Base-by-base conservation (phyloP, 2,888 invertebrate species). In the Piscicola geometra region DNA sequence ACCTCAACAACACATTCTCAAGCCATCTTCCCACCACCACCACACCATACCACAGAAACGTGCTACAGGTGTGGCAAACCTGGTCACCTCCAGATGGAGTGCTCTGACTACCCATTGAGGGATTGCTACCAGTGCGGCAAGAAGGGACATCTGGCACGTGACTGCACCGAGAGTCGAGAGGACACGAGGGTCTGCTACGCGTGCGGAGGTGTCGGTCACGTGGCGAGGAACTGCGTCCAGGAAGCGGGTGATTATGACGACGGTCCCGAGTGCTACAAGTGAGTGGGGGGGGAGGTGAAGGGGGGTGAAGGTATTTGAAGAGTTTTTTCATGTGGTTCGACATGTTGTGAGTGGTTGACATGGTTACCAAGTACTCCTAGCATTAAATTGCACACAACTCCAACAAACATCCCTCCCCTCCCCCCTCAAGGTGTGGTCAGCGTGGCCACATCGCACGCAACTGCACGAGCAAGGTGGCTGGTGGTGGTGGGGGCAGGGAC, bases 11-110 rank as follows among this genome's bases (percentile, higher is more conserved):
- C n/a, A n/a, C n/a, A n/a, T n/a, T n/a, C n/a, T 47, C 21, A 9
- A 15, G 50, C 21, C 21, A 47, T 47, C 9, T 9, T 47, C 9
- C 21, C 21, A 15, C 25, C 5, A 56, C n/a, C 60, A 5, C 5
- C 60, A 25, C 74, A 15, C 21, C 5, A 3, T 72, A 35, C 18
- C 28, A 33, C 52, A 85, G 86, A 93, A 84, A 82, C 85, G 77
- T 86, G 86, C 79, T 83, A 86, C 82, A 84, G 84, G 77, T 87
- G 87, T 81, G 86, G 86, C 32, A 83, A 86, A 76, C 81, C 82
- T 47, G 95, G 95, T 82, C 95, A 95, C 87, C 92, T 94, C 86
- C 94, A 94, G 85, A 90, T 94, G 82, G 95, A 95, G 87, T 95
- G 96, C 87, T 91, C 91, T 15, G 81, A 83, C 78, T 82, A 80